phyloP scores from a whole-genome alignment of 1,140 invertebrate species.

The Diorhabda elongata region DNA sequence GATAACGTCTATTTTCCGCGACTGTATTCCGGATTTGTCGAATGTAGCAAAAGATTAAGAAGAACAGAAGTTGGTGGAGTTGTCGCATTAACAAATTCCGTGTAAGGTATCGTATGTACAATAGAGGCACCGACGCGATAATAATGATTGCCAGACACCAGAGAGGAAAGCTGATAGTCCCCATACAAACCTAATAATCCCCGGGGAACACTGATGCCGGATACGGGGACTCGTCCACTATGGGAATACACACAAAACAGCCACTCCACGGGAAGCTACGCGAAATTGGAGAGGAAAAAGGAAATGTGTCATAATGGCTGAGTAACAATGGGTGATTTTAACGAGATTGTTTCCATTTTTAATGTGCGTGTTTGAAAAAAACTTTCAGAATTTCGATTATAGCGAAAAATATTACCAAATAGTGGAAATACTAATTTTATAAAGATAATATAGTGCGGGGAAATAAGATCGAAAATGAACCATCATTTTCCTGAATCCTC shows the following conservation, averaged over 20 bases:
- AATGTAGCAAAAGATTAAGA: not conserved
- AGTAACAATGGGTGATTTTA: constrained; percentile 5
- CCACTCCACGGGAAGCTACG: constrained; percentile 12
- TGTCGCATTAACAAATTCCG: not conserved
- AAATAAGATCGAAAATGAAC: too few species aligned
- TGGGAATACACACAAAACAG: constrained; percentile 25
- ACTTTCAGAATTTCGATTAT: too few species aligned
- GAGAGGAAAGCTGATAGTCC: constrained; percentile 17
- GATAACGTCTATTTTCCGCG: too few species aligned
- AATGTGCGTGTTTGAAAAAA: too few species aligned
- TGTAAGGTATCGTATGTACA: not conserved
- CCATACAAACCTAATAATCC: constrained; percentile 25
- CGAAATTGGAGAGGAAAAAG: constrained; percentile 13
- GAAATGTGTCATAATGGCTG: constrained; percentile 8
- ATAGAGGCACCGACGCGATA: constrained; percentile 7
- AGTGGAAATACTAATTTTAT: too few species aligned
- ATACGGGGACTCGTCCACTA: constrained; percentile 23
- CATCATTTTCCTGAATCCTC: too few species aligned
- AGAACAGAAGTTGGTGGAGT: not conserved
- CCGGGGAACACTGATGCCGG: constrained; percentile 21
- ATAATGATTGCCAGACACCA: constrained; percentile 12
- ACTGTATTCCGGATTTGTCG: too few species aligned
- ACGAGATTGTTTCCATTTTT: not conserved
- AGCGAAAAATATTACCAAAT: too few species aligned
- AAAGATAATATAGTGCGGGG: too few species aligned